A percentile compares a stretch with the other conserved stretches of the same genome.
Evolutionary conservation across 2,797 vertebrate genomes (phyloP).

Genomic region (Simalia tracyae): DNA sequence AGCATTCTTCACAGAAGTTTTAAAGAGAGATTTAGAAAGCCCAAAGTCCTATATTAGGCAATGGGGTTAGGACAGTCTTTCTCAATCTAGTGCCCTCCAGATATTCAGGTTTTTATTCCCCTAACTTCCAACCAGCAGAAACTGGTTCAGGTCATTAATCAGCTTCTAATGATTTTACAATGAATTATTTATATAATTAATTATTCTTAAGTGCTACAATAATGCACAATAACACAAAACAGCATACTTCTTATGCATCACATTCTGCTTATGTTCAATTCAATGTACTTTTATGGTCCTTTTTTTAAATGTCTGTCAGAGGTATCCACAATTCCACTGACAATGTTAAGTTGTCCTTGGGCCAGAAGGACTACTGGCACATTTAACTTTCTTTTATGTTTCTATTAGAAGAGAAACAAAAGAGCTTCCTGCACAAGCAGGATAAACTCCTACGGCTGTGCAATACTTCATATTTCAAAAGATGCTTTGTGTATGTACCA

Average conservation of each 20-base stretch:
- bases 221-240: background rate
- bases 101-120: background rate
- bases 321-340: background rate
- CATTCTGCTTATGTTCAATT: background rate
- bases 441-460: background rate
- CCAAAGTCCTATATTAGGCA: background rate
- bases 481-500: background rate
- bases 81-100: background rate
- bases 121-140: background rate
- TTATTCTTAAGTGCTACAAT: background rate
- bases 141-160: background rate
- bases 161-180: background rate
- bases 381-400: background rate
- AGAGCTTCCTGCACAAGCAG: background rate
- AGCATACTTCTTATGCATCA: background rate
- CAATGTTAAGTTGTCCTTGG: background rate
- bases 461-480: background rate
- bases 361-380: background rate
- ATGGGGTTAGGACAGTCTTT: background rate
- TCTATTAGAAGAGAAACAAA: background rate
- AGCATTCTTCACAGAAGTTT: background rate
- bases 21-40: background rate
- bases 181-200: background rate
- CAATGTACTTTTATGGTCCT: background rate
- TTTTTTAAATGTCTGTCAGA: background rate